Evolutionary conservation across 2,113 vertebrate genomes (phyloP), one percentile per base, ranked within the genome.

Genomic region (Pollachius pollachius): DNA sequence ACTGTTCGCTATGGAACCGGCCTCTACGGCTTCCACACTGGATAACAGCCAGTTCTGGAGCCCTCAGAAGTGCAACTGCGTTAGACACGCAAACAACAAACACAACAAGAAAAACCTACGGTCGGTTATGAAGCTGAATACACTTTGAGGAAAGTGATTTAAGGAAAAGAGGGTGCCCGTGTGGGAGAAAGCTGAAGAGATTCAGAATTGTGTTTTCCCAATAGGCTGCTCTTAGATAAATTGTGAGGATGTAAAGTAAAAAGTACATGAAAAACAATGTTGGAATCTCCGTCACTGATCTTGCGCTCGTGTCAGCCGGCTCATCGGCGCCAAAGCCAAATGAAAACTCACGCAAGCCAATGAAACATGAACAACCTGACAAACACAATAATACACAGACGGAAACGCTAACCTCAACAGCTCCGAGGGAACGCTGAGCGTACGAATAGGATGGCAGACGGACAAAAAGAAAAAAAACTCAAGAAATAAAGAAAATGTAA

Each of bases 401-500:
- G 72, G 60, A 72, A 21, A 67, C 56, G 61, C n/a, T 63, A 66
- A 65, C 52, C 73, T 80, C 67, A 78, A 19, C 63, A 52, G 72
- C 77, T 81, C 71, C 84, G 8, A 18, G 82, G 81, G 84, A 83
- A 76, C 9, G 6, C 2, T 11, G 69, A 79, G 79, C 73, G 59
- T 72, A 63, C 82, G 76, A 30, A 30, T 30, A 30, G 30, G 3
- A 30, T 81, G 75, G 62, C 69, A 68, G 59, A 17, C 60, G n/a
- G 19, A 61, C 15, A 59, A n/a, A n/a, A 59, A 59, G 19, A 18
- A 21, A 19, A 19, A 21, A 1, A 21, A 4, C 13, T 61, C 19
- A 5, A 62, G 65, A 83, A 84, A 78, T 85, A 81, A 83, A 84
- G 76, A 54, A 74, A 75, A 77, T 73, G 71, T 66, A 67, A 83